Base-by-base conservation (phyloP, 2,888 invertebrate species). In the Zygaena filipendulae region DNA sequence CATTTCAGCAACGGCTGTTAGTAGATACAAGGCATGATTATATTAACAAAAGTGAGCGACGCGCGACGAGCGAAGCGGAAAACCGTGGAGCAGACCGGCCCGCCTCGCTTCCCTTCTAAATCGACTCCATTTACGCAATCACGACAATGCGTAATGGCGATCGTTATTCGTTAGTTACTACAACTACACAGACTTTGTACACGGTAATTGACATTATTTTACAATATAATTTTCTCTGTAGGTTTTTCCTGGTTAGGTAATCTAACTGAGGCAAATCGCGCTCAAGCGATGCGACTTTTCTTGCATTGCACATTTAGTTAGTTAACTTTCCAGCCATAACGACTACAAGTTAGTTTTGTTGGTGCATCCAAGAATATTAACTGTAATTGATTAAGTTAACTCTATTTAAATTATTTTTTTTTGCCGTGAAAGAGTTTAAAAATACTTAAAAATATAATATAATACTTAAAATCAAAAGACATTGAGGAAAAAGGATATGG, bases 141-240 rank as follows among this genome's bases (percentile, higher is more conserved):
- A 70, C 58, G 57, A 56, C 63, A 64, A 67, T 67, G 67, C 70
- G 68, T 77, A 77, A 77, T 75, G 70, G 69, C 60, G 53, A 69
- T 70, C 59, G 63, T 71, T 68, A 70, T 68, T 70, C 59, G 63
- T 71, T 68, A 70, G 61, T 56, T 52, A 54, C 61, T 59, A 48
- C 53, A 53, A 55, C 52, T 55, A 45, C 48, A 41, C 50, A n/a
- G n/a, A n/a, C 54, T 60, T 56, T 59, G 61, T 61, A 57, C 56
- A 55, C 54, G 49, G 71, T 75, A 75, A 77, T 79, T 77, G 75
- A 67, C 68, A 72, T 77, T 70, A 74, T 74, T 75, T 75, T 74
- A 59, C 74, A 72, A 74, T n/a, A n/a, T n/a, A n/a, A n/a, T n/a
- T 75, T 74, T 75, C 71, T 63, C 56, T 45, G 50, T 53, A 41